Percentiles rank a stretch among this genome's conserved stretches.
Evolutionary conservation across 2,888 invertebrate genomes (phyloP).

Genomic region (Epsilonema sp.): DNA sequence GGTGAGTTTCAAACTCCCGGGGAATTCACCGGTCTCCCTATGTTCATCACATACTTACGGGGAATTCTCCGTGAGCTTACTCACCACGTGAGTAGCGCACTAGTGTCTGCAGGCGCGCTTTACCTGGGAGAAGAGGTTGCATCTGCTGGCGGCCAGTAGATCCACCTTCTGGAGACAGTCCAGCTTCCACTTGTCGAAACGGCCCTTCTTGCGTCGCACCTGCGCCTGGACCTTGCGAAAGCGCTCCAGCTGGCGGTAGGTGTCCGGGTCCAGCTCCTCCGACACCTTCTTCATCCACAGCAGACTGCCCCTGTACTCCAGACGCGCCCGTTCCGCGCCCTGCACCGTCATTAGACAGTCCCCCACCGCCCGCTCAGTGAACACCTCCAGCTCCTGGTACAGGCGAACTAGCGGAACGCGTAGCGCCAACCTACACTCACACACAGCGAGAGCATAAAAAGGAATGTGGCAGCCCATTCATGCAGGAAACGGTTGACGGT

Average conservation of each 20-base stretch:
- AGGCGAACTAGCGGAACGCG: conserved; percentile 64
- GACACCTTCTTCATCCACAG: conserved; percentile 86
- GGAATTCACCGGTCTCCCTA: no score
- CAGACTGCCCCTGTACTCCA: conserved; percentile 64
- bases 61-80: no score
- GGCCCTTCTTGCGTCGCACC: conserved; percentile 48
- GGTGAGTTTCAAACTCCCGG: no score
- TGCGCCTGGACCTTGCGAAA: conserved; percentile 52
- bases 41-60: no score
- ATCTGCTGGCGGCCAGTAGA: conserved; percentile 82
- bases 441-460: not conserved
- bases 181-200: conserved; percentile 76
- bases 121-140: conserved; percentile 91
- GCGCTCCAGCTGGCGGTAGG: conserved; percentile 76
- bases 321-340: conserved; percentile 56
- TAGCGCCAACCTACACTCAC: conserved; percentile 44
- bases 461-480: not conserved
- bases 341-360: conserved; percentile 76
- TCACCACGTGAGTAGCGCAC: no score
- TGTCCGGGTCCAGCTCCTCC: conserved; percentile 80
- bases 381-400: conserved; percentile 75
- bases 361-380: conserved; percentile 71
- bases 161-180: conserved; percentile 96
- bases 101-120: not conserved
- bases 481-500: no score